Conservation (phyloP, 1,140 invertebrate species). For the Orchestia grillus region DNA sequence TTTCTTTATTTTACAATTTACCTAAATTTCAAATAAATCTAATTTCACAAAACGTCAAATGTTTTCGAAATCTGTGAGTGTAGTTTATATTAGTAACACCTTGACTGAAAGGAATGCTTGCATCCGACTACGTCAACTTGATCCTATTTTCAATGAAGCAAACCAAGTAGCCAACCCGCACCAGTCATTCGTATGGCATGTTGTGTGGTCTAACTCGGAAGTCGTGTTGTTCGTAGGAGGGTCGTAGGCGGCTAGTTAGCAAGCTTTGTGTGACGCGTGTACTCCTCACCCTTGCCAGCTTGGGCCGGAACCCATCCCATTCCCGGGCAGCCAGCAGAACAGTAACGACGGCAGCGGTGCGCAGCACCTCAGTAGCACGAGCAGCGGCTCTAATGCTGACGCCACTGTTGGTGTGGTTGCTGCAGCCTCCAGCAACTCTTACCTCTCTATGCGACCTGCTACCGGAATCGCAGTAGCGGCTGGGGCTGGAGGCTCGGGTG, state of each 20-base stretch:
- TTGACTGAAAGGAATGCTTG: neutral
- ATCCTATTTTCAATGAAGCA: neutral
- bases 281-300: constrained; percentile 63
- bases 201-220: neutral
- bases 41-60: too few species aligned
- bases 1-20: too few species aligned
- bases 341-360: constrained; percentile 59
- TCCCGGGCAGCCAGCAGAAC: constrained; percentile 69
- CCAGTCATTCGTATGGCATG: neutral
- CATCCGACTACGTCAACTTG: neutral
- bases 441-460: constrained; percentile 33
- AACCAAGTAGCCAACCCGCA: neutral
- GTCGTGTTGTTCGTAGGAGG: neutral
- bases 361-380: constrained; percentile 62
- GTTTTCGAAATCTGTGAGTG: neutral
- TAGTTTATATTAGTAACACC: neutral
- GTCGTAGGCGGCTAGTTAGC: neutral
- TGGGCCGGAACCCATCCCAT: constrained; percentile 70
- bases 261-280: constrained; percentile 62
- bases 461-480: constrained; percentile 60
- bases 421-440: constrained; percentile 10
- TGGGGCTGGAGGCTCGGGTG: constrained; percentile 63
- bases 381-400: neutral
- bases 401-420: neutral
- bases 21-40: too few species aligned